A percentile compares a stretch with the other conserved stretches of the same genome.
Conservation (phyloP, 2,113 vertebrate species). For the Lucifuga dentata region DNA sequence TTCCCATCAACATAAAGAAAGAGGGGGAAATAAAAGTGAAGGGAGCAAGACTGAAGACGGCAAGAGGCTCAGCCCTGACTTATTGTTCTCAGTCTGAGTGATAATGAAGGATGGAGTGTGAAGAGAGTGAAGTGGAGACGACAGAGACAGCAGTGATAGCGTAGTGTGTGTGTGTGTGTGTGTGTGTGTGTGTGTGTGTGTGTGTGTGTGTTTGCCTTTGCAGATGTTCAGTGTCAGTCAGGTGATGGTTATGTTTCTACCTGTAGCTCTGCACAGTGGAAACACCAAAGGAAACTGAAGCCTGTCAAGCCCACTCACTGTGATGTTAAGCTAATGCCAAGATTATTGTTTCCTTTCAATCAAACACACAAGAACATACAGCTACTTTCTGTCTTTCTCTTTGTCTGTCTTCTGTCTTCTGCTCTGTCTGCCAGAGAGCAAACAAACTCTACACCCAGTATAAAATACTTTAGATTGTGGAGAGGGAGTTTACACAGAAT, state of each 20-base stretch:
- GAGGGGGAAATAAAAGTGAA: constrained; percentile 9
- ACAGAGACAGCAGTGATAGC: constrained; percentile 17
- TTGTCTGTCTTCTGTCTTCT: constrained; percentile 34
- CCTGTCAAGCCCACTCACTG: constrained; percentile 53
- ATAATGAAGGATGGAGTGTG: constrained; percentile 46
- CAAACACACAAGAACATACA: constrained; percentile 38
- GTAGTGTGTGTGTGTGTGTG: constrained; percentile 27
- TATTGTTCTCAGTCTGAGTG: constrained; percentile 46
- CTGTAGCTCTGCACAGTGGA: constrained; percentile 51
- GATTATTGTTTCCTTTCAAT: constrained; percentile 71
- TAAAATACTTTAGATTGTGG: constrained; percentile 35
- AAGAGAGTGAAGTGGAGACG: constrained; percentile 17
- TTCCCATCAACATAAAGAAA: constrained; percentile 45
- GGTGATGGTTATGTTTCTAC: constrained; percentile 61
- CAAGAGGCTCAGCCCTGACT: constrained; percentile 30
- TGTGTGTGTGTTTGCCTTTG: too few relatives aligned
- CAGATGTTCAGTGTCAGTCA: constrained; percentile 48
- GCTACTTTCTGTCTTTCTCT: not conserved
- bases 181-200: constrained; percentile 29
- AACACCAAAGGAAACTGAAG: constrained; percentile 51
- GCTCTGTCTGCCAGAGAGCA: constrained; percentile 46
- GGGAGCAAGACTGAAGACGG: constrained; percentile 34
- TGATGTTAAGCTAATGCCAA: constrained; percentile 62
- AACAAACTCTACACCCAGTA: constrained; percentile 42
- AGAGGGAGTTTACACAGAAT: constrained; percentile 36